Evolutionary conservation across 1,140 invertebrate genomes (phyloP), one percentile per base, ranked within the genome.

Genomic region (Marisa cornuarietis): DNA sequence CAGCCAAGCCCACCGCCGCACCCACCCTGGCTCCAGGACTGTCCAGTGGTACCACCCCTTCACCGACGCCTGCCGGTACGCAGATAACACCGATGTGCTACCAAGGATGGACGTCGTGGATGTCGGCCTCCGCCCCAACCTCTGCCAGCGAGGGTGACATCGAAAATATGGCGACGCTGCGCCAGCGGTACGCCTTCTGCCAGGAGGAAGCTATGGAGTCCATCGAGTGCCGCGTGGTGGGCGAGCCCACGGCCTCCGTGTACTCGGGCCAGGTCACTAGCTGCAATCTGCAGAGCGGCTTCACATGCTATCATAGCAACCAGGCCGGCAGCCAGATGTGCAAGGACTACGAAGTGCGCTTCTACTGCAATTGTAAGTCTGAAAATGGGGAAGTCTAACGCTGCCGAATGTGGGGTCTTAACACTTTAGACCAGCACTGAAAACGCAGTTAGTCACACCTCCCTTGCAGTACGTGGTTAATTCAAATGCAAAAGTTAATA

Each of bases 301-400:
- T 88, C 0, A 31, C 62, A 0, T 88, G 87, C 71, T 74, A 81
- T 63, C 83, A 87, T 42, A 69, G 20, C 18, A 78, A 87, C 11
- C 87, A 87, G 76, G 31, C 72, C 3, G 63, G 63, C 62, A 63
- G 49, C 26, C 79, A 71, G 14, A 79, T 82, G 69, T 85, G 84
- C 79, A 71, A 83, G 20, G 91, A 92, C 81, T 90, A 89, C 77
- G 88, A 91, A 78, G 83, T 92, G 18, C 84, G 90, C 54, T 86
- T 91, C 51, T 86, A 87, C 71, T 92, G 91, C 75, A 81, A 89
- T 73, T 92, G 91, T 83, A 78, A 80, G 79, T 80, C 49, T 51
- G 52, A 16, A 49, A 18, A 9, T 75, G 5, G 4, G 3, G 24
- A 11, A 58, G 54, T 58, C 54, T 58, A 18, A 58, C 16, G 11